Percentiles rank a stretch among this genome's conserved stretches.
Conservation (phyloP, 2,113 vertebrate genomes). For the Hirundichthys speculiger region DNA sequence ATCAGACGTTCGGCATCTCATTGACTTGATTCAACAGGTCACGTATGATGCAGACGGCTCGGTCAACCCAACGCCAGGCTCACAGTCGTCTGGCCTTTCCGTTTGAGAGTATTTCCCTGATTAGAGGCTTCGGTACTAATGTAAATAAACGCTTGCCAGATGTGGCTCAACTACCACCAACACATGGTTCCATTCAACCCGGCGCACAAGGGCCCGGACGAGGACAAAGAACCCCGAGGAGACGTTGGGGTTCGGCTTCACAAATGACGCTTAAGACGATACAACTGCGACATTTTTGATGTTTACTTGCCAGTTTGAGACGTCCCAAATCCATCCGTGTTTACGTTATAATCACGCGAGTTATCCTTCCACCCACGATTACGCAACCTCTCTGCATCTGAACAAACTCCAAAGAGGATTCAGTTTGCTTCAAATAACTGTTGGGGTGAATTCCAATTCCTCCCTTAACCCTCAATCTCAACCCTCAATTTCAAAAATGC, state of each 20-base stretch:
- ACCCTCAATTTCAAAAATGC: too few relatives aligned
- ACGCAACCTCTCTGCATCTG: slow-evolving; percentile 61
- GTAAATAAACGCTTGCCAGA: slow-evolving; percentile 75
- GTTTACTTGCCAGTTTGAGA: too few relatives aligned
- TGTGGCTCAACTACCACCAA: slow-evolving; percentile 37
- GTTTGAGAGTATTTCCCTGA: slow-evolving; percentile 57
- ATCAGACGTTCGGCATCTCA: not conserved
- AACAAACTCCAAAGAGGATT: slow-evolving; percentile 39
- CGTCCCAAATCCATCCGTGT: too few relatives aligned
- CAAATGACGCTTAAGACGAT: too few relatives aligned
- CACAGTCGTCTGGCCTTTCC: slow-evolving; percentile 49
- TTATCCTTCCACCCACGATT: slow-evolving; percentile 44
- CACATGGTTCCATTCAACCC: slow-evolving; percentile 59
- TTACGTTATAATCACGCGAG: slow-evolving; percentile 6
- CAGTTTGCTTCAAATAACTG: slow-evolving; percentile 39
- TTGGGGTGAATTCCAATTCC: too few relatives aligned
- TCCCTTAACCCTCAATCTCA: too few relatives aligned
- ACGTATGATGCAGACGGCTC: slow-evolving; percentile 8
- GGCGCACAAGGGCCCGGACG: not conserved
- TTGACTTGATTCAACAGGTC: slow-evolving; percentile 16
- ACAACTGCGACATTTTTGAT: too few relatives aligned
- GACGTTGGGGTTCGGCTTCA: too few relatives aligned
- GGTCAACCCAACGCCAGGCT: slow-evolving; percentile 17
- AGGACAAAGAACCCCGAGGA: slow-evolving; percentile 25
- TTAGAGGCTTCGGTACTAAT: slow-evolving; percentile 62